Evolutionary conservation across 2,888 invertebrate genomes (phyloP).

Genomic region (Nasonovia ribisnigri): DNA sequence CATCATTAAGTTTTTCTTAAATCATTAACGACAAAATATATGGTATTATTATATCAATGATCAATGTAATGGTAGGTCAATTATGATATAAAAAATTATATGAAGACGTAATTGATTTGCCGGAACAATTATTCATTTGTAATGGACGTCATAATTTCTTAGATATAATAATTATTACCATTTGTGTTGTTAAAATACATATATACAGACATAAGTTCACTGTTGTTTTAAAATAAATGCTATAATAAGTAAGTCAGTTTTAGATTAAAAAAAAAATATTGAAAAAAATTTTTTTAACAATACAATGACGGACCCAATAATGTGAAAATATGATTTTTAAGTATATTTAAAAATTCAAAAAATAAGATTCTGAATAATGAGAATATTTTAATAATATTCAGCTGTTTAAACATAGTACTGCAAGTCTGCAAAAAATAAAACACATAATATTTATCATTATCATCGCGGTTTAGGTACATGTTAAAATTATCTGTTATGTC

Average conservation of each 20-base stretch:
- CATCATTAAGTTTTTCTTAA: not conserved
- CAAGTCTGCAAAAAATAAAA: not conserved
- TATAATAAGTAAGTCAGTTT: not conserved
- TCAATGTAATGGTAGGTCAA: not conserved
- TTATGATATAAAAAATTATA: not conserved
- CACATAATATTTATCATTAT: not conserved
- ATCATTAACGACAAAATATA: not conserved
- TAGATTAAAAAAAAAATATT: not conserved
- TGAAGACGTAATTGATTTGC: not conserved
- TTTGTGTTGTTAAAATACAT: not conserved
- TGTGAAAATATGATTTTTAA: too few species aligned
- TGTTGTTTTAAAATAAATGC: not conserved
- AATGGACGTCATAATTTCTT: not conserved
- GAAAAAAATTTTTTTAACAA: not conserved
- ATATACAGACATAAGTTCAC: not conserved
- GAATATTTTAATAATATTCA: too few species aligned
- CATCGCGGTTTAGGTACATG: not conserved
- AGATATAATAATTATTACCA: not conserved
- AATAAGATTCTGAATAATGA: too few species aligned
- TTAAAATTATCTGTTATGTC: not conserved
- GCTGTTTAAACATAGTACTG: not conserved
- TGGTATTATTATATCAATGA: not conserved
- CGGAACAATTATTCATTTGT: not conserved
- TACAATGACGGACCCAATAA: too few species aligned
- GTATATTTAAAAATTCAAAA: too few species aligned